Evolutionary conservation across 2,113 vertebrate genomes (phyloP), one percentile per base, ranked within the genome.

Genomic region (Laticauda laticaudata): DNA sequence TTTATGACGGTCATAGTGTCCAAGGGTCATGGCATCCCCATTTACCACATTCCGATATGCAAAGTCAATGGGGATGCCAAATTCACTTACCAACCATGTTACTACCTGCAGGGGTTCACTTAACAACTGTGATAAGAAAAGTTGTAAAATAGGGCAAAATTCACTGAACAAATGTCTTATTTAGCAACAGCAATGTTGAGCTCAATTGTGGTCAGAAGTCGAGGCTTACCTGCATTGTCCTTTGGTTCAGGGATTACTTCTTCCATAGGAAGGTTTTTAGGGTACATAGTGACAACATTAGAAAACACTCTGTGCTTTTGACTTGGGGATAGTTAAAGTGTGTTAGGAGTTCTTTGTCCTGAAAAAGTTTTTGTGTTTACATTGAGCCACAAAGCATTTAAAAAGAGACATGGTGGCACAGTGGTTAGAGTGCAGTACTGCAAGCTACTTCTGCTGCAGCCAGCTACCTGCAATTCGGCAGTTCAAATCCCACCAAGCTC

Each of bases 11-110:
- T 29, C 3, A 3, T 11, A 12, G 26, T 64, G 26, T 29, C 59
- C 0, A 0, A 0, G 26, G 59, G 26, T 29, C 61, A 2, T 1
- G 59, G 26, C 24, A 61, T 29, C 10, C 9, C 24, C 24, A 11
- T 61, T 61, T 64, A 64, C 10, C 1, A 64, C 26, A 3, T n/a
- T 64, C 3, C 29, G 26, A 64, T 26, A n/a, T 14, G 61, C 61
- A 64, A 64, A 64, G 61, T 64, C 61, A 64, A 14, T 29, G 61
- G 11, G 61, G 26, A 29, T 2, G 10, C 61, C 26, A 29, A 26
- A 14, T 64, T 64, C 61, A 29, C 61, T 64, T 29, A 26, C 26
- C 59, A 61, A 61, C 59, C 0, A 26, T 26, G 24, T 61, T 61
- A 29, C 9, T 61, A 29, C 26, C 59, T 61, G 9, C 59, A 29